Base-by-base conservation (phyloP, 2,888 invertebrate genomes). In the Agrochola litura region DNA sequence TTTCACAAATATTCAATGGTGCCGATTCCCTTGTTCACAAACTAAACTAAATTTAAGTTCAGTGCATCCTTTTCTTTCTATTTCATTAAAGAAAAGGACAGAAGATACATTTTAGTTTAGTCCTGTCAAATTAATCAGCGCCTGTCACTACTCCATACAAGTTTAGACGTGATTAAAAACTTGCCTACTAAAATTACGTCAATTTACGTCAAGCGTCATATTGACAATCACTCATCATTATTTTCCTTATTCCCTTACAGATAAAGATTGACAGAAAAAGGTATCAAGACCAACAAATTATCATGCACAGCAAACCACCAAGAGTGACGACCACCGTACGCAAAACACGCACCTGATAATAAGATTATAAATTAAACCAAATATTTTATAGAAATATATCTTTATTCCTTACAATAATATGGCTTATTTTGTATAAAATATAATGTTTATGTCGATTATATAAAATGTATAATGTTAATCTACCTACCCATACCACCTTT, bases 321-420 rank as follows among this genome's bases (percentile, higher is more conserved):
- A 85, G 87, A 75, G 65, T 82, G 30, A 63, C 70, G 41, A 60
- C 71, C 30, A 69, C 52, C 63, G 16, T 74, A 58, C 83, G 78
- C 52, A 74, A 76, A 76, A 77, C 82, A 72, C 77, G 80, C 64
- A 81, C 76, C 74, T 82, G 70, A 79, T 79, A 82, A 70, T 69
- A 70, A 73, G 49, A 71, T 67, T 61, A 70, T 58, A 72, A 83
- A 84, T 65, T 69, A 85, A 65, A 88, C 54, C 41, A 76, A 81
- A 71, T 78, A 80, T 69, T 72, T 69, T 81, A 83, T 81, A 79
- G 81, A 88, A 82, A 86, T 87, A 84, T 82, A 79, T 79, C 63
- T 82, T 79, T 86, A 86, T 81, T 87, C 68, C 76, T 86, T 79
- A 85, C 76, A 86, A 76, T 86, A 90, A 91, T 91, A 91, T 92